Conservation (phyloP, 2,888 invertebrate genomes). For the Muschampia plurimacula region DNA sequence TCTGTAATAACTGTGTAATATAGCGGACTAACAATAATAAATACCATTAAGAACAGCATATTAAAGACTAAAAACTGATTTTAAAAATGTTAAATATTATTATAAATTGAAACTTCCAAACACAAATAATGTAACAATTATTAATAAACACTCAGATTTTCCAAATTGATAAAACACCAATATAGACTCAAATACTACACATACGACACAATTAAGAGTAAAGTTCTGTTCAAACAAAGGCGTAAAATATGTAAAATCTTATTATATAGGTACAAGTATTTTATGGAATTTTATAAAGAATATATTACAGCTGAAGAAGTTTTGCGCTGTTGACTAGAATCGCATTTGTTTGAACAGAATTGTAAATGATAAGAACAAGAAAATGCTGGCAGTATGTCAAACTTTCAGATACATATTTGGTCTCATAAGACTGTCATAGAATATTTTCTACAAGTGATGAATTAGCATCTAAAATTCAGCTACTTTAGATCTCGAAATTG, state of each 20-base stretch:
- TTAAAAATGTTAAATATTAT: constrained; percentile 13
- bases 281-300: neutral
- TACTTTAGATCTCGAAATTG: constrained; percentile 25
- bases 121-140: constrained; percentile 18
- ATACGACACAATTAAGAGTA: constrained; percentile 4
- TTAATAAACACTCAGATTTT: constrained; percentile 27
- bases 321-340: neutral
- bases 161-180: constrained; percentile 29
- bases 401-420: constrained; percentile 20
- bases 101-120: constrained; percentile 12
- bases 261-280: neutral
- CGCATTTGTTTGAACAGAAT: constrained; percentile 13
- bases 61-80: neutral
- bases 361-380: constrained; percentile 4
- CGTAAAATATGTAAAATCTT: neutral
- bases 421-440: constrained; percentile 18
- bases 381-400: constrained; percentile 24
- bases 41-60: constrained; percentile 22
- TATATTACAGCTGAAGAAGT: neutral
- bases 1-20: constrained; percentile 47
- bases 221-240: constrained; percentile 18
- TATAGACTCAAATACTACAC: constrained; percentile 18
- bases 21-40: constrained; percentile 18
- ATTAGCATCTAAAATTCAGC: constrained; percentile 27
- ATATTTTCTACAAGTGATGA: constrained; percentile 15